Percentiles rank a stretch among this genome's conserved stretches.
phyloP scores from a whole-genome alignment of 1,140 invertebrate genomes.

The Phymorhynchus buccinoides region DNA sequence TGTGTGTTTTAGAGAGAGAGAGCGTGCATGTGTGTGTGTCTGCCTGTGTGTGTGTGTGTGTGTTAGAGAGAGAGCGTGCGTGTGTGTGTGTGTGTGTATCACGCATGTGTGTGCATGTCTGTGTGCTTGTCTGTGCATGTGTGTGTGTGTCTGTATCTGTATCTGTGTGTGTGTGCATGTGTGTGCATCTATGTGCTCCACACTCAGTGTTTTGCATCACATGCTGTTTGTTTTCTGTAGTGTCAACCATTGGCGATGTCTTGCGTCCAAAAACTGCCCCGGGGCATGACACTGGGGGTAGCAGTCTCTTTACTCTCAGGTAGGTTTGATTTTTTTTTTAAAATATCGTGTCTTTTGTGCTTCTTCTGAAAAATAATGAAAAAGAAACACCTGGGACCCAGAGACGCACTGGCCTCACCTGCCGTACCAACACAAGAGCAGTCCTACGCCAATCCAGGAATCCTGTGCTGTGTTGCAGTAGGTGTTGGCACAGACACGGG shows the following conservation, averaged over 20 bases:
- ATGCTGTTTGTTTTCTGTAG: not conserved
- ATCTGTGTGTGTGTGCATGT: not conserved
- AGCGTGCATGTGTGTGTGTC: not conserved
- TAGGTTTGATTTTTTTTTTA: constrained; percentile 30
- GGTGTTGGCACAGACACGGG: too few relatives aligned
- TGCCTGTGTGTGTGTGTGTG: not conserved
- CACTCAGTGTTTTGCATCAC: not conserved
- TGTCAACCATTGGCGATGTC: constrained; percentile 52
- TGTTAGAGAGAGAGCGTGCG: not conserved
- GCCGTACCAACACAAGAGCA: too few relatives aligned
- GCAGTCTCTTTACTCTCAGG: constrained; percentile 63
- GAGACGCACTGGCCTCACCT: too few relatives aligned
- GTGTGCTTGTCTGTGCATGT: not conserved
- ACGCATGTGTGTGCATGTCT: not conserved
- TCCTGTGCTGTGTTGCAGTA: too few relatives aligned
- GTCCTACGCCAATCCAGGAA: too few relatives aligned
- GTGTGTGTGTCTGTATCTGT: too few relatives aligned
- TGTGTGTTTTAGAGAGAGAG: not conserved
- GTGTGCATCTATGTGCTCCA: not conserved
- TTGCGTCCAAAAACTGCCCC: constrained; percentile 65
- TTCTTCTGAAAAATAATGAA: not conserved
- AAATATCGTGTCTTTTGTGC: not conserved
- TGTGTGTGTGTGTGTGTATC: not conserved
- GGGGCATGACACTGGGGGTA: constrained; percentile 57
- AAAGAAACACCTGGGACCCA: too few relatives aligned